Conservation (phyloP, 2,113 vertebrate genomes). For the Heterochromis multidens region DNA sequence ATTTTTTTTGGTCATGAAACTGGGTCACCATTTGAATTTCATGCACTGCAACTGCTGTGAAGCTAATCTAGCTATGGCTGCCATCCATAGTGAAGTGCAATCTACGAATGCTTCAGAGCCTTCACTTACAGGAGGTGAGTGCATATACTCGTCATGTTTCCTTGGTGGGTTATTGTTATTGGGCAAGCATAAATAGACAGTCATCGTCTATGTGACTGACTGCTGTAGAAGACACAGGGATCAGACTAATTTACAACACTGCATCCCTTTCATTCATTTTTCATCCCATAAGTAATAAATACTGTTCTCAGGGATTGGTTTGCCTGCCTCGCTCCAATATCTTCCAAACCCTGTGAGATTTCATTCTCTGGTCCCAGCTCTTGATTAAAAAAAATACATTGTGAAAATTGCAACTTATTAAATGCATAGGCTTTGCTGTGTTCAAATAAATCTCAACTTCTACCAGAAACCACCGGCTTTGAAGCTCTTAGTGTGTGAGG, state of each 20-base stretch:
- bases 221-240: neutral
- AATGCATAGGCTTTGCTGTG: fast-evolving
- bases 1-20: neutral
- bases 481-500: neutral
- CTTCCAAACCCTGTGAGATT: neutral
- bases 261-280: neutral
- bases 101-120: neutral
- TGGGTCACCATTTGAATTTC: neutral
- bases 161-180: neutral
- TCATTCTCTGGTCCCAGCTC: neutral
- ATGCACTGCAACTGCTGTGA: neutral
- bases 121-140: neutral
- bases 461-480: neutral
- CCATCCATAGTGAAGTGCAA: neutral
- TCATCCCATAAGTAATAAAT: conserved; percentile 20
- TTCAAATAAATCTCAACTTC: neutral
- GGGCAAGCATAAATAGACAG: neutral
- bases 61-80: neutral
- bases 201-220: neutral
- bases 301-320: neutral
- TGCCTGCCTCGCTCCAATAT: neutral
- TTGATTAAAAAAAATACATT: neutral
- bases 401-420: neutral
- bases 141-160: fast-evolving
- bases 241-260: neutral